phyloP scores from a whole-genome alignment of 1,140 invertebrate genomes.

The Pseudachorutes palmiensis region DNA sequence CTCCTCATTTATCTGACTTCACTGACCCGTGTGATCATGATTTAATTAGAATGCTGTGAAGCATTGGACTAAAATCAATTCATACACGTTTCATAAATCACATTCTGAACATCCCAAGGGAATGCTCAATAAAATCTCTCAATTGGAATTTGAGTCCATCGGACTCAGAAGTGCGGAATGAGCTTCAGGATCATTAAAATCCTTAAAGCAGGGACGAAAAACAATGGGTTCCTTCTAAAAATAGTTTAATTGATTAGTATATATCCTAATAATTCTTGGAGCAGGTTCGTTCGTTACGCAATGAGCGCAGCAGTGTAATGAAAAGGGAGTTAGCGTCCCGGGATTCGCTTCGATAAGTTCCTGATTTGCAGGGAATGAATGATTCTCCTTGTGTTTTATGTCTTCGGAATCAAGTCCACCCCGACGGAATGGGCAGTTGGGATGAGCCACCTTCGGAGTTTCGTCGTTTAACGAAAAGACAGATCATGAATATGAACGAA shows the following conservation, averaged over 20 bases:
- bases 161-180: neutral
- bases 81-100: too few species aligned
- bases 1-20: too few species aligned
- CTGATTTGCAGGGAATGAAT: neutral
- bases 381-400: neutral
- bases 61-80: too few species aligned
- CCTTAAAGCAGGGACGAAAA: neutral
- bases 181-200: neutral
- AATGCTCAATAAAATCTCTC: too few species aligned
- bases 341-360: neutral
- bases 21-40: too few species aligned
- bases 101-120: too few species aligned
- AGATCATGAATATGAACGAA: neutral
- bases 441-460: neutral
- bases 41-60: too few species aligned
- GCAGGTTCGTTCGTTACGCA: neutral
- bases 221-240: neutral
- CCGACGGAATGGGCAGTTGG: neutral
- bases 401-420: too few species aligned
- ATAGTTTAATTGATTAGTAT: neutral
- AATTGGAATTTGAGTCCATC: too few species aligned
- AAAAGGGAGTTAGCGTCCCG: neutral
- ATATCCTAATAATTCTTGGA: neutral
- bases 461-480: neutral
- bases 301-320: neutral